phyloP scores from a whole-genome alignment of 2,888 invertebrate genomes.

The Perizoma affinitatum region DNA sequence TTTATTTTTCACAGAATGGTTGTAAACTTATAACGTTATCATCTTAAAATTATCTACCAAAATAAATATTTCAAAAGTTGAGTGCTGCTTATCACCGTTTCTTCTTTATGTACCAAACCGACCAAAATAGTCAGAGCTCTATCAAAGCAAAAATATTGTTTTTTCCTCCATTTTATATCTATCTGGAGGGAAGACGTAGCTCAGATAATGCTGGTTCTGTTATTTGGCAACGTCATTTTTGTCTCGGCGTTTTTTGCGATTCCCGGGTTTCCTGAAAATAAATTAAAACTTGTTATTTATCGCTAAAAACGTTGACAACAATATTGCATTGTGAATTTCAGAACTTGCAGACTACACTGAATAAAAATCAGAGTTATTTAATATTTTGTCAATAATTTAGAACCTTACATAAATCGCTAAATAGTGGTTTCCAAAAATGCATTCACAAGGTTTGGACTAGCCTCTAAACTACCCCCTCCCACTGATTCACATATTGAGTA shows the following conservation, averaged over 20 bases:
- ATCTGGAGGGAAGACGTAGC: conserved; percentile 2
- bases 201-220: conserved; percentile 13
- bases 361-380: too few relatives aligned
- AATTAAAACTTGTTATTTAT: conserved; percentile 19
- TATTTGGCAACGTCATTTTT: conserved; percentile 21
- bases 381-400: too few relatives aligned
- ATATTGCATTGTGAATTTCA: too few relatives aligned
- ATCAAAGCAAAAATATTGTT: conserved; percentile 4
- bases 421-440: too few relatives aligned
- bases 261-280: conserved; percentile 22
- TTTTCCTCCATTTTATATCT: background rate
- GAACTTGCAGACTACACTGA: too few relatives aligned
- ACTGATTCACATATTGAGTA: too few relatives aligned
- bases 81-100: conserved; percentile 14
- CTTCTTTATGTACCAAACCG: conserved; percentile 8
- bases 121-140: conserved; percentile 12
- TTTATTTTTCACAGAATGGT: too few relatives aligned
- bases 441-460: too few relatives aligned
- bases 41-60: conserved; percentile 4
- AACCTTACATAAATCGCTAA: too few relatives aligned
- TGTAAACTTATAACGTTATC: background rate
- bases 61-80: conserved; percentile 20
- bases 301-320: background rate
- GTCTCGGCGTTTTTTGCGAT: conserved; percentile 14
- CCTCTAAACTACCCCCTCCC: too few relatives aligned